phyloP scores from a whole-genome alignment of 2,888 invertebrate species.

The Drosophila maculinotata region DNA sequence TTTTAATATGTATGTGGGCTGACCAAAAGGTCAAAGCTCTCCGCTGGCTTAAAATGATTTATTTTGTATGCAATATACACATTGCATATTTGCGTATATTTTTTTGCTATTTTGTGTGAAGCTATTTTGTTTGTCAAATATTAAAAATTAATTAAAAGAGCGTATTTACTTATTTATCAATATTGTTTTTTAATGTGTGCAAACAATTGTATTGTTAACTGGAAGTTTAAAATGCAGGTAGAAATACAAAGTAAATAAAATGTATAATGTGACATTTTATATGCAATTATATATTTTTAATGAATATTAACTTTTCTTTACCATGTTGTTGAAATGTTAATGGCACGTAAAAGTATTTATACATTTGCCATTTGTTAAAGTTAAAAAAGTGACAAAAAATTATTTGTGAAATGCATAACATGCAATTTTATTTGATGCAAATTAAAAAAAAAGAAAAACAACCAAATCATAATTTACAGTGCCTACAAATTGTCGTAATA shows the following conservation, averaged over 20 bases:
- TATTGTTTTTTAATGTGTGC: not conserved
- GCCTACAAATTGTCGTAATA: constrained; percentile 1
- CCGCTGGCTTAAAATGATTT: not conserved
- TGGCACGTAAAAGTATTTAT: not conserved
- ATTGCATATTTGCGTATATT: constrained; percentile 5
- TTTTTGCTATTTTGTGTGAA: not conserved
- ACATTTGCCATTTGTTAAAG: not conserved
- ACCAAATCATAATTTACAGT: not conserved
- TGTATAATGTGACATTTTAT: not conserved
- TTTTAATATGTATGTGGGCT: constrained; percentile 33
- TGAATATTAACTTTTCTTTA: not conserved
- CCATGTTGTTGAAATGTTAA: not conserved
- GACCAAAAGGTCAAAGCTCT: constrained; percentile 11
- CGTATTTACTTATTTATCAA: constrained; percentile 14
- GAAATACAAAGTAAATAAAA: not conserved
- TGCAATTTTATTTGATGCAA: constrained; percentile 8
- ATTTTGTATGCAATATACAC: not conserved
- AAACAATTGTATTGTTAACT: constrained; percentile 4
- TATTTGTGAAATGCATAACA: not conserved
- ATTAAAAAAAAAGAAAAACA: not conserved
- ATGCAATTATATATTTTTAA: constrained; percentile 2
- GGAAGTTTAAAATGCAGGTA: not conserved
- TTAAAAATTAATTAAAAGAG: constrained; percentile 42
- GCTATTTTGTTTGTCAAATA: constrained; percentile 8
- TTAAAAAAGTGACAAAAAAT: not conserved